Conservation (phyloP, 2,888 invertebrate species). For the Tetramorium bicarinatum region DNA sequence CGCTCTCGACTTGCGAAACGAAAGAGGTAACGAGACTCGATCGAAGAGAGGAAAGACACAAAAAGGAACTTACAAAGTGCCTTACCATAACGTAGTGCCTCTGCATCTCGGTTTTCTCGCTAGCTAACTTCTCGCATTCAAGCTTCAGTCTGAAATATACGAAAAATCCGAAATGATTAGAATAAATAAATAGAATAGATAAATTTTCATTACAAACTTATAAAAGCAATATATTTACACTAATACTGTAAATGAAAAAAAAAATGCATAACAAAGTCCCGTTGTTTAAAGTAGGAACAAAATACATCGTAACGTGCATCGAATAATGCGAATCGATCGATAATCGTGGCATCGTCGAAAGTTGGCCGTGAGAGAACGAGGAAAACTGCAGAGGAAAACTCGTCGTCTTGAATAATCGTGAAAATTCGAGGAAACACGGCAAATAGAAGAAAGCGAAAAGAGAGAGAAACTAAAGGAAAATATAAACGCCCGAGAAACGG, state of each 20-base stretch:
- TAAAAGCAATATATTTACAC: neutral
- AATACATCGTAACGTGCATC: neutral
- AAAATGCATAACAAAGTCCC: neutral
- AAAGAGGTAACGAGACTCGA: conserved; percentile 38
- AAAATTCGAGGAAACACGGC: conserved; percentile 61
- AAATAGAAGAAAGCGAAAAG: conserved; percentile 56
- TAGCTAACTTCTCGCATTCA: conserved; percentile 98
- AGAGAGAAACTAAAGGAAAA: conserved; percentile 5
- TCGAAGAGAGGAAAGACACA: conserved; percentile 60
- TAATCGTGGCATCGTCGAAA: conserved; percentile 12
- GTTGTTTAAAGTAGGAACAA: neutral
- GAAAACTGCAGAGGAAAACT: conserved; percentile 59
- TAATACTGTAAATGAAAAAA: neutral
- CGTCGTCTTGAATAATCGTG: conserved; percentile 71
- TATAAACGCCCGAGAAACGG: conserved; percentile 36
- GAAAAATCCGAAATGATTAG: conserved; percentile 55
- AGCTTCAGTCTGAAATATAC: conserved; percentile 93
- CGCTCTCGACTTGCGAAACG: conserved; percentile 32
- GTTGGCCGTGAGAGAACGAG: conserved; percentile 47
- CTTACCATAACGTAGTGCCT: conserved; percentile 99
- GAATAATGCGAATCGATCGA: conserved; percentile 21
- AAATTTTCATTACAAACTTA: conserved; percentile 35
- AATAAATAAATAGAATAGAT: neutral
- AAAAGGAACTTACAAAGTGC: conserved; percentile 79
- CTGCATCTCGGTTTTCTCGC: conserved; percentile 99